Evolutionary conservation across 2,113 vertebrate genomes (phyloP).

Genomic region (Egretta garzetta): DNA sequence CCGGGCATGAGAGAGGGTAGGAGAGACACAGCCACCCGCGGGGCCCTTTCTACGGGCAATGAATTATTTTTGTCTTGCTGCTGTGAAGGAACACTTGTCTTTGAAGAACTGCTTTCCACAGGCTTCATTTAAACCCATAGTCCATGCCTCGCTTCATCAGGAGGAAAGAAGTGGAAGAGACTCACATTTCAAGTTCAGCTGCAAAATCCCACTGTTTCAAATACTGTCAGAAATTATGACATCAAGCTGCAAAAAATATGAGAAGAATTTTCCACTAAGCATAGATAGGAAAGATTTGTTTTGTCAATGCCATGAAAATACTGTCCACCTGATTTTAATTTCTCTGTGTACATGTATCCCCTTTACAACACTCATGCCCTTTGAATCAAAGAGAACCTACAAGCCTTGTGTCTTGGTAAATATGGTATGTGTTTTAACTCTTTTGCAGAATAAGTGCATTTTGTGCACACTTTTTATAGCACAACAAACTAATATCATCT

Average conservation of each 20-base stretch:
- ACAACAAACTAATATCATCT: neutral
- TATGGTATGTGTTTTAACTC: neutral
- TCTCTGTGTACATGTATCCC: neutral
- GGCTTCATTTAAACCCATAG: neutral
- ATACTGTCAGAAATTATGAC: neutral
- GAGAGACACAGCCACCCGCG: neutral
- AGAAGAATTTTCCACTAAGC: neutral
- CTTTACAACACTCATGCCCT: neutral
- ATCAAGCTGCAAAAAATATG: neutral
- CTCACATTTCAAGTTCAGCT: neutral
- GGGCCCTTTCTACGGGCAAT: neutral
- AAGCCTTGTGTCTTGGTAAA: accelerated
- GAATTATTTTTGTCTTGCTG: neutral
- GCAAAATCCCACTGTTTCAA: neutral
- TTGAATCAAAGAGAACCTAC: neutral
- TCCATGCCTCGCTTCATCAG: neutral
- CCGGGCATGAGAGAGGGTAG: neutral
- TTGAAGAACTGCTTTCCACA: neutral
- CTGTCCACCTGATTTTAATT: neutral
- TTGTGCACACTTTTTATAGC: neutral
- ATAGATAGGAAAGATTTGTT: neutral
- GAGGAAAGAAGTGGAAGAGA: neutral
- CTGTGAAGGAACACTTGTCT: neutral
- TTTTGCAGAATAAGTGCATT: neutral
- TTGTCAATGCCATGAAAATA: neutral